A percentile compares a stretch with the other conserved stretches of the same genome.
Evolutionary conservation across 2,888 invertebrate species (phyloP).

Genomic region (Andrena marginata): DNA sequence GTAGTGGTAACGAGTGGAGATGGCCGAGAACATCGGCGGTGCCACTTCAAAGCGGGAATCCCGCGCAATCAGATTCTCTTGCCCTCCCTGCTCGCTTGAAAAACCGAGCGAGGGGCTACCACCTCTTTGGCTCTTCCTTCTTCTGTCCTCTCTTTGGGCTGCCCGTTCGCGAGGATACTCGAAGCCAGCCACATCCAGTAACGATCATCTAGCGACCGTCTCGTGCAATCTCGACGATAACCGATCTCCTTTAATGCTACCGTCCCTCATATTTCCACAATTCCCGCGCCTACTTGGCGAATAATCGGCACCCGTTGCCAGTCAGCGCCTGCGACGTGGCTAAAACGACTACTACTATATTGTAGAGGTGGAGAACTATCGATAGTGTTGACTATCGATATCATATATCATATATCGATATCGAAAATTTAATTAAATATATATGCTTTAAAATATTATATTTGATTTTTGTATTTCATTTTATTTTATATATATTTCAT

Average conservation of each 20-base stretch:
- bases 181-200: constrained; percentile 39
- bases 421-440: too few species aligned
- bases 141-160: constrained; percentile 43
- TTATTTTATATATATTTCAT: too few species aligned
- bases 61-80: constrained; percentile 82
- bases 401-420: too few species aligned
- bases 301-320: not conserved
- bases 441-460: too few species aligned
- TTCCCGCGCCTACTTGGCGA: not conserved
- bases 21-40: constrained; percentile 82
- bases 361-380: too few species aligned
- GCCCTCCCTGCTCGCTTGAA: constrained; percentile 76
- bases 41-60: constrained; percentile 84
- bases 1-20: constrained; percentile 82
- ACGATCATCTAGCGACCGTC: constrained; percentile 30
- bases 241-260: constrained; percentile 25
- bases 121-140: constrained; percentile 48
- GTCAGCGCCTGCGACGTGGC: not conserved
- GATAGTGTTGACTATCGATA: too few species aligned
- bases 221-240: constrained; percentile 9
- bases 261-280: constrained; percentile 6
- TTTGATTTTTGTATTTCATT: too few species aligned
- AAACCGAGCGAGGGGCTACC: constrained; percentile 76
- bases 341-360: not conserved
- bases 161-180: constrained; percentile 37